A percentile compares a stretch with the other conserved stretches of the same genome.
These are phyloP conservation scores for Malachius bipustulatus DNA, from an alignment of 2,888 invertebrate species.

Conservation along the genomic window DNA sequence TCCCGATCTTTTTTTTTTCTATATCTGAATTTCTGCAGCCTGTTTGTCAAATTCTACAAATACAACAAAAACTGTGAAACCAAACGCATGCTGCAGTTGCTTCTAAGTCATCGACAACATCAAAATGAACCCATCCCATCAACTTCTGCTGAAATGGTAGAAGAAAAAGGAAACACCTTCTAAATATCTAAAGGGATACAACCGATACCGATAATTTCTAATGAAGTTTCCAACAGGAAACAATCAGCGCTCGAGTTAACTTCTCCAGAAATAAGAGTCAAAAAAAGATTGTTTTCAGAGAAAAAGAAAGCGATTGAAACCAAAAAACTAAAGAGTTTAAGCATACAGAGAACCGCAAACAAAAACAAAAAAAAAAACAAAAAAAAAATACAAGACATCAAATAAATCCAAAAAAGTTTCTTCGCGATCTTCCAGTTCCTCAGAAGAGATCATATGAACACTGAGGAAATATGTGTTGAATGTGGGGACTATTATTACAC, in stretches of 20 bases:
- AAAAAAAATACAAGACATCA: too few relatives aligned
- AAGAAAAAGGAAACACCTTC: constrained; percentile 2
- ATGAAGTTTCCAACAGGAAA: constrained; percentile 3
- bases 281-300: constrained; percentile 1
- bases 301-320: constrained; percentile 3
- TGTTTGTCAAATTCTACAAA: constrained; percentile 1
- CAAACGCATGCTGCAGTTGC: constrained; percentile 3
- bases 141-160: constrained; percentile 2
- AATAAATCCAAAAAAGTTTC: constrained; percentile 1
- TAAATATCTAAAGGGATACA: constrained; percentile 1
- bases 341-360: too few relatives aligned
- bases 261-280: neutral
- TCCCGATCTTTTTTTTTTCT: too few relatives aligned
- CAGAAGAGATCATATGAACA: constrained; percentile 3
- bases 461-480: too few relatives aligned
- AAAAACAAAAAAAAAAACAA: too few relatives aligned
- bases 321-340: constrained; percentile 1
- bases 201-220: neutral
- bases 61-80: constrained; percentile 1
- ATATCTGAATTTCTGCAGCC: constrained; percentile 12
- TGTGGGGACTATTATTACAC: too few relatives aligned
- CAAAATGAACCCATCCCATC: constrained; percentile 2
- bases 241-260: constrained; percentile 3
- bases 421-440: neutral
- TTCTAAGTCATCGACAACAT: constrained; percentile 2